Evolutionary conservation across 1,140 invertebrate species (phyloP), one percentile per base, ranked within the genome.

Genomic region (Diuraphis noxia): DNA sequence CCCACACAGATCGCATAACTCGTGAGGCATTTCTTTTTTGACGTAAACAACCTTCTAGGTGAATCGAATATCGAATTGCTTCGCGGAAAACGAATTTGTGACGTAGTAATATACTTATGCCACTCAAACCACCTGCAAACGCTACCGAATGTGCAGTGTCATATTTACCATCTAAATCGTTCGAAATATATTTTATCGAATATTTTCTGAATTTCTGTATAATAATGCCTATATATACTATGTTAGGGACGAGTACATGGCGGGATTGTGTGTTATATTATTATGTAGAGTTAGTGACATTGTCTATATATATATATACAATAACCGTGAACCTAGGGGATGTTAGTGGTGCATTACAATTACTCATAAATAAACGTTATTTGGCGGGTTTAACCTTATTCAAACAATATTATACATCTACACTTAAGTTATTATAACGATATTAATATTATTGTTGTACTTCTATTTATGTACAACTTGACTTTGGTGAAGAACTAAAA

Each of bases 381-480:
- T 72, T n/a, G 56, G 56, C 56, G 56, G 56, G 56, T 72, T 72
- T 34, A 72, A 72, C 56, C 56, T 72, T n/a, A 19, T n/a, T 72
- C 56, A 72, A n/a, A 72, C 30, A 72, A 34, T 49, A 21, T 21
- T 23, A 17, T 49, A 49, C n/a, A 63, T 13, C 30, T n/a, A 17
- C 56, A n/a, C 56, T 10, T n/a, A 72, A 72, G 56, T 72, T 72
- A n/a, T 72, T 34, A 34, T 72, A 72, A 72, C 30, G 30, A 72
- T 72, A 72, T 72, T 72, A 72, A 72, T n/a, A n/a, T 72, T n/a
- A 72, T 63, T n/a, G 56, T 63, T 63, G 30, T 72, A 72, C 56
- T n/a, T 72, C 56, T 72, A n/a, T n/a, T 72, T n/a, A n/a, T n/a
- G 56, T 6, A 72, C 79, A 81, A 81, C 36, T 81, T 4, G 34